Percentiles rank a stretch among this genome's conserved stretches.
These are phyloP conservation scores for Orthosia cruda DNA, from an alignment of 2,888 invertebrate genomes.

Conservation along the genomic window DNA sequence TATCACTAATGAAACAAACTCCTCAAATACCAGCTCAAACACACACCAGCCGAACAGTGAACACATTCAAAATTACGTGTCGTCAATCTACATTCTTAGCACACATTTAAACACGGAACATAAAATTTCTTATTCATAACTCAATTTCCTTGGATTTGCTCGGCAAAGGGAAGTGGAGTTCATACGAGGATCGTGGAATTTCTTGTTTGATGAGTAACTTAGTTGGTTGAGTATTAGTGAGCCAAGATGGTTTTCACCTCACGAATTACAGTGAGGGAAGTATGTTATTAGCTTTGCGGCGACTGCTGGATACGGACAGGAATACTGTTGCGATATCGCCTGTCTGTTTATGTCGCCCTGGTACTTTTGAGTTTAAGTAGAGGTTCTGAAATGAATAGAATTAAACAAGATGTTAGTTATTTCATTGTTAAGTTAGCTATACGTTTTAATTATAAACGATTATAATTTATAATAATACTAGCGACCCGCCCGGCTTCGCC, in stretches of 20 bases:
- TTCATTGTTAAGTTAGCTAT: background rate
- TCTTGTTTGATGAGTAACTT: conserved; percentile 67
- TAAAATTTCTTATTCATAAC: conserved; percentile 69
- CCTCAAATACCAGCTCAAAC: background rate
- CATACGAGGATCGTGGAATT: conserved; percentile 56
- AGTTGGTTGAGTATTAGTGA: conserved; percentile 58
- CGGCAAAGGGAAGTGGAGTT: conserved; percentile 56
- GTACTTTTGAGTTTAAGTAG: conserved; percentile 19
- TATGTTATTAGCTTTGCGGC: conserved; percentile 62
- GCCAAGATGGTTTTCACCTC: conserved; percentile 62
- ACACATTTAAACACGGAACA: conserved; percentile 50
- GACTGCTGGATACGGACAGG: conserved; percentile 10
- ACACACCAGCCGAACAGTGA: conserved; percentile 5
- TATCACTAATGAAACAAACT: background rate
- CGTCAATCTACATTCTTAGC: no score
- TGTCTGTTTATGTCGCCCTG: conserved; percentile 19
- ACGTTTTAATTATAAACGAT: background rate
- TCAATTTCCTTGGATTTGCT: conserved; percentile 66
- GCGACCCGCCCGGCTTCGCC: no score
- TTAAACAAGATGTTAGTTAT: background rate
- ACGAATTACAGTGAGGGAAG: conserved; percentile 52
- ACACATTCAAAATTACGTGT: conserved; percentile 16
- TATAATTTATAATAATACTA: no score
- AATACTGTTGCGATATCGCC: conserved; percentile 16
- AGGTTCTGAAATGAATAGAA: background rate